phyloP scores from a whole-genome alignment of 2,113 vertebrate species.

The Oceanites oceanicus region DNA sequence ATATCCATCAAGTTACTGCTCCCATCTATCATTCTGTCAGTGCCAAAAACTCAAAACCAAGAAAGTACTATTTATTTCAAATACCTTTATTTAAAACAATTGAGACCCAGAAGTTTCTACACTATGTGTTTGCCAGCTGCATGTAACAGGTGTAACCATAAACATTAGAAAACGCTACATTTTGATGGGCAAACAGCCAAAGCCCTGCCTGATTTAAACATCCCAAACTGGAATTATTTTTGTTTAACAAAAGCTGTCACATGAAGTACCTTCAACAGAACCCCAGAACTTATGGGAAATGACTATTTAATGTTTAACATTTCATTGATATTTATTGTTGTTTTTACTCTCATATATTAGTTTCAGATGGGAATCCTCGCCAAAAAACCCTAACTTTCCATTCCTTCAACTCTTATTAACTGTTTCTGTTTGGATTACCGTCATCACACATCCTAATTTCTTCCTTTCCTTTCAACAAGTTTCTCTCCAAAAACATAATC shows the following conservation, averaged over 20 bases:
- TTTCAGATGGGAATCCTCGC: background rate
- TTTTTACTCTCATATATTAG: background rate
- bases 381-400: background rate
- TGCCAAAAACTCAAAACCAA: background rate
- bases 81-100: background rate
- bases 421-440: background rate
- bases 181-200: background rate
- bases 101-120: background rate
- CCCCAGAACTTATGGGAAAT: background rate
- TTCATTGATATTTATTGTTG: background rate
- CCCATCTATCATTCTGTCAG: background rate
- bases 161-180: background rate
- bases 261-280: background rate
- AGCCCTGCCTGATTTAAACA: background rate
- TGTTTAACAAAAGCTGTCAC: background rate
- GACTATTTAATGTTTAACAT: background rate
- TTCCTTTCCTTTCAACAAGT: background rate
- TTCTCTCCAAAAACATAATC: background rate
- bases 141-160: slow-evolving; percentile 1
- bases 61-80: background rate
- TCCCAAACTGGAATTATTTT: background rate
- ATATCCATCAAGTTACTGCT: background rate
- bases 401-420: background rate
- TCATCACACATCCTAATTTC: background rate
- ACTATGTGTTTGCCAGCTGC: background rate